Conservation (phyloP, 35 echinoderm and acorn worm genomes). For the Amphiura filiformis region DNA sequence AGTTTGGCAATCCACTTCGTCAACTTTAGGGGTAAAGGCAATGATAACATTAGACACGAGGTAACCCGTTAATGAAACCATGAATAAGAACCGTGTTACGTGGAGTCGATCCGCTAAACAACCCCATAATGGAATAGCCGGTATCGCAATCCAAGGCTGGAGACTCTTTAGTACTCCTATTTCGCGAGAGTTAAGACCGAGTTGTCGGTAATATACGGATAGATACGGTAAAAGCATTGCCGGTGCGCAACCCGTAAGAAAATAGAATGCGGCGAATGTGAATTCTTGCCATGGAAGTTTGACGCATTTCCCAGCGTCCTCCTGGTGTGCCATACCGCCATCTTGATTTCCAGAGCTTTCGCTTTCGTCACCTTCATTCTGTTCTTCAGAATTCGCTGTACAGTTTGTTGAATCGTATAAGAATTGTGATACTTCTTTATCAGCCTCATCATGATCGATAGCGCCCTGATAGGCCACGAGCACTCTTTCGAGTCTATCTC, state of each 20-base stretch:
- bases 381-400: too few relatives aligned
- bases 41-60: neutral
- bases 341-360: too few relatives aligned
- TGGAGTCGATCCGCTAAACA: neutral
- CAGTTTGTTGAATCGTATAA: too few relatives aligned
- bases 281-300: neutral
- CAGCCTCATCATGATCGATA: neutral
- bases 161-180: neutral
- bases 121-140: neutral
- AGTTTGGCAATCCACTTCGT: neutral
- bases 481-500: neutral
- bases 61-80: neutral
- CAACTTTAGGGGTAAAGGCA: neutral
- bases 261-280: neutral
- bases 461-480: neutral
- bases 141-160: neutral
- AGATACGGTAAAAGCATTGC: neutral
- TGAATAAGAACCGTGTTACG: neutral
- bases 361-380: too few relatives aligned
- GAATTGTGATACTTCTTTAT: too few relatives aligned
- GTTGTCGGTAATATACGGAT: neutral
- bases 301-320: too few relatives aligned
- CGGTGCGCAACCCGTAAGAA: neutral
- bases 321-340: too few relatives aligned
- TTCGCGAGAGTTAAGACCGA: neutral